phyloP scores from a whole-genome alignment of 2,113 vertebrate species.

The Dissostichus mawsoni region DNA sequence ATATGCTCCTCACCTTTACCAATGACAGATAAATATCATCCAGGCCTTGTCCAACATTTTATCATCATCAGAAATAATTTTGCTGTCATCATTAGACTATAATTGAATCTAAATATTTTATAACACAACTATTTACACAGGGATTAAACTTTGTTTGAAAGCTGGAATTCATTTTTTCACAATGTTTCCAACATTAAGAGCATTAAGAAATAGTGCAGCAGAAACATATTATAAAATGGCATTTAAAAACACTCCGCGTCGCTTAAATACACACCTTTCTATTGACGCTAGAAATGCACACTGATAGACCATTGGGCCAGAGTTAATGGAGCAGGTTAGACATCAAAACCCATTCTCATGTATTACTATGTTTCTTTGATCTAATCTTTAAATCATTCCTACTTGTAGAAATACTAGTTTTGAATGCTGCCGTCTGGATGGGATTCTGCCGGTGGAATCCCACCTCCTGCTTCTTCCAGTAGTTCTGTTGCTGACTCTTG shows the following conservation, averaged over 20 bases:
- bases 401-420: conserved; percentile 33
- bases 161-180: neutral
- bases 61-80: neutral
- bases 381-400: conserved; percentile 30
- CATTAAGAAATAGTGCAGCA: no score
- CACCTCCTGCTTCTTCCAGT: conserved; percentile 48
- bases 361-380: conserved; percentile 15
- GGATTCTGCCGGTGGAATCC: conserved; percentile 53
- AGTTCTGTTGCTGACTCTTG: conserved; percentile 32
- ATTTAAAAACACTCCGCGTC: no score
- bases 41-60: neutral
- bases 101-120: neutral
- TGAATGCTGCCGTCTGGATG: conserved; percentile 51
- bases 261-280: neutral
- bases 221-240: no score
- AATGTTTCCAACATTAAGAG: neutral
- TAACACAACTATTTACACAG: neutral
- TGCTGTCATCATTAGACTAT: neutral
- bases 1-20: conserved; percentile 49
- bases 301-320: neutral
- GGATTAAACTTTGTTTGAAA: neutral
- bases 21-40: neutral
- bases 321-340: conserved; percentile 60
- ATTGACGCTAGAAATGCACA: neutral
- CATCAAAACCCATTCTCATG: conserved; percentile 26